These are phyloP conservation scores for Cataglyphis rosenhaueri DNA, from an alignment of 2,888 invertebrate genomes.

Conservation along the genomic window DNA sequence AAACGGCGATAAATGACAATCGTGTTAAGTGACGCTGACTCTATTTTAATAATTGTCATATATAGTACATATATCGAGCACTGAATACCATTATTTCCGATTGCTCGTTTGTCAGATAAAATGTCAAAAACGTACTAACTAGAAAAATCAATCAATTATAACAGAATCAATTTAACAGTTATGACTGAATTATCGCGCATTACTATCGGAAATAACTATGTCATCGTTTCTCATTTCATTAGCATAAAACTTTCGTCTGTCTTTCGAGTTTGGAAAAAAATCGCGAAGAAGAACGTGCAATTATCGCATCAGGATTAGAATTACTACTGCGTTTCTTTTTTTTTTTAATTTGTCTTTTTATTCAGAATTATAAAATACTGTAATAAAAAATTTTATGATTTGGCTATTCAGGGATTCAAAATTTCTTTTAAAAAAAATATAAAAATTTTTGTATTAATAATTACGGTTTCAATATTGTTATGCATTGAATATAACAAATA, in stretches of 20 bases:
- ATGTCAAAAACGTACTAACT: constrained; percentile 35
- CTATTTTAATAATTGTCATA: constrained; percentile 74
- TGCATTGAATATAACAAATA: neutral
- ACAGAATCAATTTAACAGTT: neutral
- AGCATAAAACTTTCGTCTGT: neutral
- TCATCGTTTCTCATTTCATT: neutral
- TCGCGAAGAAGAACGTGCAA: neutral
- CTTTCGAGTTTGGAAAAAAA: neutral
- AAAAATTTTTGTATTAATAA: neutral
- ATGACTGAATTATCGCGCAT: neutral
- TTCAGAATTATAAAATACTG: neutral
- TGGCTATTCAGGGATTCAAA: neutral
- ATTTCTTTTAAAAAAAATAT: neutral
- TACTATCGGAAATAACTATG: neutral
- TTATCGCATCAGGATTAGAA: neutral
- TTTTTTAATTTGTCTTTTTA: neutral
- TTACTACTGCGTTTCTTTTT: neutral
- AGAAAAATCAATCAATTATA: neutral
- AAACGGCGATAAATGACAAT: constrained; percentile 73
- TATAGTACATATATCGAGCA: constrained; percentile 46
- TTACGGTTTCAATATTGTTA: neutral
- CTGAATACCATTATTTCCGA: constrained; percentile 47
- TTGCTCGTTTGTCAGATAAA: constrained; percentile 51
- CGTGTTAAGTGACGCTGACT: constrained; percentile 74
- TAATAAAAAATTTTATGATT: neutral